These are phyloP conservation scores for Solen grandis DNA, from an alignment of 1,140 invertebrate genomes.

Conservation along the genomic window DNA sequence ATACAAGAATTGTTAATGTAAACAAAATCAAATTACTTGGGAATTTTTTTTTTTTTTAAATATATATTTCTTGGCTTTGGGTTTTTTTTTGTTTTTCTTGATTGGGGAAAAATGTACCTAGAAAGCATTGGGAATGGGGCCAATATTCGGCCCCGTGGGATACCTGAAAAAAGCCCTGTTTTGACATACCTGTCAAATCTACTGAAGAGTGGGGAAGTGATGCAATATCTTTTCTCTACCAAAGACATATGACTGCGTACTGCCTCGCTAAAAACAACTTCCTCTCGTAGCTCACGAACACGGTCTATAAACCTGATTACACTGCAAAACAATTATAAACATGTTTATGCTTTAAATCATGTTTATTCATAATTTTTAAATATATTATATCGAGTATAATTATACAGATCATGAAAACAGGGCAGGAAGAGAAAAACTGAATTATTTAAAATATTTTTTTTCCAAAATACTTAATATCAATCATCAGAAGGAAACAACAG, in stretches of 20 bases:
- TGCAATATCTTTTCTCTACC: constrained; percentile 65
- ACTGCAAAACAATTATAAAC: constrained; percentile 18
- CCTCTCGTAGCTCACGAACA: constrained; percentile 2
- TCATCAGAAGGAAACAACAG: not conserved
- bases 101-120: too few species aligned
- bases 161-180: too few species aligned
- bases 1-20: too few species aligned
- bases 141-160: too few species aligned
- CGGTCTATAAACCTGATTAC: constrained; percentile 36
- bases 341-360: too few species aligned
- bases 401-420: not conserved
- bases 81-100: too few species aligned
- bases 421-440: not conserved
- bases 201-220: constrained; percentile 61
- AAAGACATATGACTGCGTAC: constrained; percentile 51
- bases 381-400: not conserved
- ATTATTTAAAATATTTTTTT: not conserved
- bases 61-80: too few species aligned
- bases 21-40: too few species aligned
- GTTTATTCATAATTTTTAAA: too few species aligned
- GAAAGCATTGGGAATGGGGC: too few species aligned
- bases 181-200: constrained; percentile 67
- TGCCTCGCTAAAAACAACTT: constrained; percentile 22
- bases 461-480: not conserved
- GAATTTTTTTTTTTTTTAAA: too few species aligned